Percentiles rank a stretch among this genome's conserved stretches.
phyloP scores from a whole-genome alignment of 2,113 vertebrate species.

The Grus americana region DNA sequence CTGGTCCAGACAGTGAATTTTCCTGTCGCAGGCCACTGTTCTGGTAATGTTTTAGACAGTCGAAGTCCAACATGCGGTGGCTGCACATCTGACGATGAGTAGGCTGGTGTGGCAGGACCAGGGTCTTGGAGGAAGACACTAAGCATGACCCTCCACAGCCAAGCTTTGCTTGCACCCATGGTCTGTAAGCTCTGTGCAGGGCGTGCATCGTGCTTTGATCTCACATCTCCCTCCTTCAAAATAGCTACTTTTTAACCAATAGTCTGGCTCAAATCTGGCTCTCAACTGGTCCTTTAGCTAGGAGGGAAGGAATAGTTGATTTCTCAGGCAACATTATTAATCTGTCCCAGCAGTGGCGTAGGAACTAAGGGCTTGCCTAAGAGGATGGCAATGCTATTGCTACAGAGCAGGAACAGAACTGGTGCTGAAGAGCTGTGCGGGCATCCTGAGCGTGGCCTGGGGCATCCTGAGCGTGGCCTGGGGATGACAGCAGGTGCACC shows the following conservation, averaged over 20 bases:
- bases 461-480: not conserved
- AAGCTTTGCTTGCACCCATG: not conserved
- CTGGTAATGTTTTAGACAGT: not conserved
- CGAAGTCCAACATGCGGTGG: not conserved
- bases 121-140: not conserved
- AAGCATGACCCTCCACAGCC: not conserved
- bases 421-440: not conserved
- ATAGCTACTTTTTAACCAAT: not conserved
- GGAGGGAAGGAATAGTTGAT: not conserved
- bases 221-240: not conserved
- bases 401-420: not conserved
- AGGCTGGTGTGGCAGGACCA: not conserved
- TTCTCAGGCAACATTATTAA: not conserved
- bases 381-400: not conserved
- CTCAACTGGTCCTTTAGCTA: not conserved
- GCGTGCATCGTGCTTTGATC: not conserved
- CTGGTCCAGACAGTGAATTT: not conserved
- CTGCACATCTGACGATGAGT: not conserved
- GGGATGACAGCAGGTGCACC: not conserved
- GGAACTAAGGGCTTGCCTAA: not conserved
- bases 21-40: not conserved
- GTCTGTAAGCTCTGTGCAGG: not conserved
- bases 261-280: not conserved
- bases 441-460: not conserved
- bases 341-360: not conserved